phyloP scores from a whole-genome alignment of 2,888 invertebrate genomes.

The Drosophila neutralis region DNA sequence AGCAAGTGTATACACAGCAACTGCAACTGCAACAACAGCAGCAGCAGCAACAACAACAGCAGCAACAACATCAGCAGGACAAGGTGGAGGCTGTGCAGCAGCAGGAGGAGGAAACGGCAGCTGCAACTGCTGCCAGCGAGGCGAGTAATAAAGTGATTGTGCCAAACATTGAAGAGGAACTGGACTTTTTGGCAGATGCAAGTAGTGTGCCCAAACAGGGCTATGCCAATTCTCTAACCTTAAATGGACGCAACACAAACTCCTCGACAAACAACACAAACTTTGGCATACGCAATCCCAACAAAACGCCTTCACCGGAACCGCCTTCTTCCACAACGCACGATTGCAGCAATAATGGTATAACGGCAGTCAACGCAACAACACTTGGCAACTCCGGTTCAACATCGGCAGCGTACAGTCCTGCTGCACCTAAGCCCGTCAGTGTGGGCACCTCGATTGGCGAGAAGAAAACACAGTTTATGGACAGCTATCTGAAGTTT shows the following conservation, averaged over 20 bases:
- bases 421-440: constrained; percentile 78
- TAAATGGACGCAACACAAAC: constrained; percentile 70
- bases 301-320: constrained; percentile 86
- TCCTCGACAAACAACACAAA: constrained; percentile 80
- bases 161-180: constrained; percentile 95
- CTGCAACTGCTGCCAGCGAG: constrained; percentile 86
- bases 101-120: constrained; percentile 69
- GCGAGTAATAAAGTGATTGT: constrained; percentile 93
- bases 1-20: constrained; percentile 72
- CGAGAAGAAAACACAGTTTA: constrained; percentile 88
- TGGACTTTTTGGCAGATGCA: constrained; percentile 89
- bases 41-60: constrained; percentile 72
- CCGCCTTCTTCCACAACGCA: constrained; percentile 75
- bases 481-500: constrained; percentile 95
- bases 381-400: constrained; percentile 31
- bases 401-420: constrained; percentile 49
- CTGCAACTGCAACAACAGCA: constrained; percentile 67
- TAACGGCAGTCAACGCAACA: constrained; percentile 34
- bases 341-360: constrained; percentile 59
- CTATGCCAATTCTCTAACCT: constrained; percentile 72
- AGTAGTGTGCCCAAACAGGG: constrained; percentile 79
- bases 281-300: constrained; percentile 83
- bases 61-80: constrained; percentile 65
- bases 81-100: constrained; percentile 64
- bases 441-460: constrained; percentile 81